Conservation (phyloP, 2,797 vertebrate genomes). For the Neomorphus geoffroyi region DNA sequence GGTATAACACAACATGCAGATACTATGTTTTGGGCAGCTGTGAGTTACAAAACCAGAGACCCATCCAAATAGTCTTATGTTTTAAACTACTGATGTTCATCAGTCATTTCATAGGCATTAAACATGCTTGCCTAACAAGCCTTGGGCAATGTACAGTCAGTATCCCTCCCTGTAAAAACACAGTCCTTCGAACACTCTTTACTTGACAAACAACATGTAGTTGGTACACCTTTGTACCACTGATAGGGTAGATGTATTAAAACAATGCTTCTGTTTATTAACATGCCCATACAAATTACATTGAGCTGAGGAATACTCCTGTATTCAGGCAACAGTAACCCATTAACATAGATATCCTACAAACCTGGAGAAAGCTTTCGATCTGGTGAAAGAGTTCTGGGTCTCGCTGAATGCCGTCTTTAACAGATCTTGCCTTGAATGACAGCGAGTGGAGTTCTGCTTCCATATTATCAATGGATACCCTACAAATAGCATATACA, state of each 20-base stretch:
- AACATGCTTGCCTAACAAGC: not conserved
- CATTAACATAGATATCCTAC: not conserved
- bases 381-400: constrained; percentile 87
- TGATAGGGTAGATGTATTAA: not conserved
- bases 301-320: not conserved
- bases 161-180: constrained; percentile 12
- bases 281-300: not conserved
- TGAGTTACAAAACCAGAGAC: not conserved
- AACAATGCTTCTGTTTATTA: not conserved
- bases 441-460: constrained; percentile 88
- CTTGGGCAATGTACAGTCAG: not conserved
- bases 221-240: not conserved
- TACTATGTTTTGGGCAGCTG: not conserved
- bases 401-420: constrained; percentile 88
- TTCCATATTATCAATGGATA: constrained; percentile 92
- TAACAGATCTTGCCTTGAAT: constrained; percentile 85
- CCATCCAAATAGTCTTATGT: not conserved
- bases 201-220: not conserved
- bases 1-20: not conserved
- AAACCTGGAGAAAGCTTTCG: constrained; percentile 93
- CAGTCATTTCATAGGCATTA: constrained; percentile 13
- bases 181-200: constrained; percentile 18
- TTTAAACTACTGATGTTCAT: constrained; percentile 24
- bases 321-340: not conserved
- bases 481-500: constrained; percentile 74